Evolutionary conservation across 1,140 invertebrate species (phyloP), one percentile per base, ranked within the genome.

Genomic region (Trissolcus basalis): DNA sequence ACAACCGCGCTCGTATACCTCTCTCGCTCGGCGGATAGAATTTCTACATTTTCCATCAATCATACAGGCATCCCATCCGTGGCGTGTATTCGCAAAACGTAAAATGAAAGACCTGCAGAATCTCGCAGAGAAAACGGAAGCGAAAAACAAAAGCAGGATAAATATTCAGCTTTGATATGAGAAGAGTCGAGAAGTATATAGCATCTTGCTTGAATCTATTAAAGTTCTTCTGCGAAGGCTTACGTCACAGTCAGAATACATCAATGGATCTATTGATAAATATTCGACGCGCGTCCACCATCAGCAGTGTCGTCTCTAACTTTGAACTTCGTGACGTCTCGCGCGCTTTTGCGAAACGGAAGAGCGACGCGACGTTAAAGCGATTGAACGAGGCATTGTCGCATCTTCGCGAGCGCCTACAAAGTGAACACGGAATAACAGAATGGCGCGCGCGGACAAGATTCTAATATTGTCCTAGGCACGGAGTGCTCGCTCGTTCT

Each of bases 381-480:
- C 41, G 55, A 58, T 27, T 27, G 5, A 54, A 19, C 16, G 33
- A 39, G 12, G 47, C 16, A 27, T 68, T 53, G 54, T 53, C 32
- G 50, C 60, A 50, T 61, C 50, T 43, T 12, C 12, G 41, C 15
- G 16, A 12, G 45, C 27, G n/a, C n/a, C n/a, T 56, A 59, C 45
- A 45, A 55, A 68, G 56, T 60, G 54, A 16, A 63, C 61, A 49
- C 50, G 35, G 41, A 64, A 69, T 44, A 49, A 67, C 55, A 19
- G 77, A 74, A 70, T 64, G 59, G 70, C 73, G 76, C 54, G 55
- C 61, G 56, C 65, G 77, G 64, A 64, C 71, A 69, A 73, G 81
- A 81, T 82, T 86, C 86, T 88, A 88, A 87, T 88, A 88, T 87
- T 87, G 86, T 88, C 86, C 81, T 83, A 85, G 83, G 80, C 67